A percentile compares a stretch with the other conserved stretches of the same genome.
Conservation (phyloP, 2,113 vertebrate genomes). For the Pardalotus punctatus region DNA sequence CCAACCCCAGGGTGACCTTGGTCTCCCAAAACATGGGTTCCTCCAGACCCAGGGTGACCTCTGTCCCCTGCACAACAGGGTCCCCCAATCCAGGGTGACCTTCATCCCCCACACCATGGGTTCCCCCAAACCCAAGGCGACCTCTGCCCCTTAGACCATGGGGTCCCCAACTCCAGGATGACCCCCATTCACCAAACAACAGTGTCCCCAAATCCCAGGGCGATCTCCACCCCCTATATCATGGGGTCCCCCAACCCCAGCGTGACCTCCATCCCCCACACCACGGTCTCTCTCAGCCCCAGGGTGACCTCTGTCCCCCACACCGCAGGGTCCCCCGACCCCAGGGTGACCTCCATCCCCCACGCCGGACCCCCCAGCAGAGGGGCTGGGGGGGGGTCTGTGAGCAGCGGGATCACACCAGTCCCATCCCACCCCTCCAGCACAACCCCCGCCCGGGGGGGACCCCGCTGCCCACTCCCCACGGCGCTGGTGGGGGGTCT, state of each 20-base stretch:
- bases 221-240: accelerated
- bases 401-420: background rate
- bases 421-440: background rate
- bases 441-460: background rate
- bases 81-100: background rate
- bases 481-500: background rate
- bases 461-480: background rate
- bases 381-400: background rate
- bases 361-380: background rate
- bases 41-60: background rate
- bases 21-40: background rate
- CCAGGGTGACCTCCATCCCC: background rate
- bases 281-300: background rate
- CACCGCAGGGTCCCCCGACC: background rate
- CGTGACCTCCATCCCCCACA: background rate
- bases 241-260: background rate
- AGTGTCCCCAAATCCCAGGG: background rate
- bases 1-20: background rate
- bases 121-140: background rate
- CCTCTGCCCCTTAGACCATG: background rate
- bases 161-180: background rate
- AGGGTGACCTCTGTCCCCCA: background rate
- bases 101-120: background rate
- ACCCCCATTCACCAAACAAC: background rate
- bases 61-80: background rate